Evolutionary conservation across 2,888 invertebrate genomes (phyloP), one percentile per base, ranked within the genome.

Genomic region (Lithosia quadra): DNA sequence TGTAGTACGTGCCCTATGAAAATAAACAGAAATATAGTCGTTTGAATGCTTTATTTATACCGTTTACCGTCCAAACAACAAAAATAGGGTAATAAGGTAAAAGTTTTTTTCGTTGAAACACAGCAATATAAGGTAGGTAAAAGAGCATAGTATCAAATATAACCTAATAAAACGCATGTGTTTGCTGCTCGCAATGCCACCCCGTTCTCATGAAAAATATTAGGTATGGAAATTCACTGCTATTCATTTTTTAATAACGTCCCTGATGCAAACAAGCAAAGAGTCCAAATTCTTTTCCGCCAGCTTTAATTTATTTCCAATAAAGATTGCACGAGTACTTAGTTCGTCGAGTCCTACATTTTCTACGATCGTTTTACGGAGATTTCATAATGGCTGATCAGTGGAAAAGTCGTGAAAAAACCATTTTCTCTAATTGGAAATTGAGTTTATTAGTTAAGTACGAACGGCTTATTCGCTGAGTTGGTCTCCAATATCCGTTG

Each of bases 291-390:
- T 86, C 79, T 82, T 82, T 85, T 86, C 82, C 83, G 73, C 80
- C 75, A 79, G 79, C 80, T 84, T 86, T 84, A 87, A 90, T 90
- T 89, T 84, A 85, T 85, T 87, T 87, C 81, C 84, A 86, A 87
- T 86, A 86, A 86, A 84, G 85, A 83, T 85, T 85, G 80, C 76
- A 74, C 76, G 79, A 73, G 78, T 79, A 78, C 79, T 84, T 76
- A 81, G 78, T 75, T 71, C 64, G 72, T 79, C 65, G 72, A 74
- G 65, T 73, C 69, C 68, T 74, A 76, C 76, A 73, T 78, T 80
- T 74, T 73, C 80, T 65, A 67, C 75, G 68, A 77, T 63, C 80
- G 80, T 79, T 86, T 86, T 82, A 84, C 82, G 78, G 75, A 82
- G 79, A 83, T 83, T 88, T 88, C 84, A 86, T 86, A 84, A 86